These are phyloP conservation scores for Pteronura brasiliensis DNA, from an alignment of 2,113 vertebrate genomes.

Conservation along the genomic window DNA sequence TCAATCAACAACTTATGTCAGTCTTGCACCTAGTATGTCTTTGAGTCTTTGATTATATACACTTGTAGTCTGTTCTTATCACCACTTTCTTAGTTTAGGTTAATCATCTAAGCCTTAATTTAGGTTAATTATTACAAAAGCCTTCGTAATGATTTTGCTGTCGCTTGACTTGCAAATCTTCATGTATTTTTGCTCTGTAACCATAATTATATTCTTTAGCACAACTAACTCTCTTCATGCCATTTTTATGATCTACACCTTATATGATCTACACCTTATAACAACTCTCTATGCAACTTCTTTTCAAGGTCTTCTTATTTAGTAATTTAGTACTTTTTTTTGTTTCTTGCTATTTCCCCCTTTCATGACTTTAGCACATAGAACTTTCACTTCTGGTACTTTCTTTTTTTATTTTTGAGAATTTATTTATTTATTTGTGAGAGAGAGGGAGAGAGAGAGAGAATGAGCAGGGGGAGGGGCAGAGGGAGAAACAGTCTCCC, in stretches of 20 bases:
- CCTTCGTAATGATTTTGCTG: background rate
- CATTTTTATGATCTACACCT: background rate
- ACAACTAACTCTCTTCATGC: background rate
- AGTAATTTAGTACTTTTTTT: background rate
- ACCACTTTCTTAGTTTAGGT: background rate
- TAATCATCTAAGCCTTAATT: background rate
- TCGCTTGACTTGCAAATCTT: background rate
- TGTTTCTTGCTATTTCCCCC: background rate
- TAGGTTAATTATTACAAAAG: background rate
- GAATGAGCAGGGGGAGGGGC: accelerated
- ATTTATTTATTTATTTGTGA: too few species aligned
- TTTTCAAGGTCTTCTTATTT: background rate
- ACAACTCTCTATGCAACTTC: background rate
- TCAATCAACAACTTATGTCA: background rate
- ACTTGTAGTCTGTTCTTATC: background rate
- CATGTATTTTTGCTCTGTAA: background rate
- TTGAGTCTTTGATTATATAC: background rate
- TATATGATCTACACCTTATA: background rate
- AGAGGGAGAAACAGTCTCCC: too few species aligned
- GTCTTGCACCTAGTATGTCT: background rate
- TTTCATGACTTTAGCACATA: background rate
- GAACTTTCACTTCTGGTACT: background rate
- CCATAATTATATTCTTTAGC: background rate
- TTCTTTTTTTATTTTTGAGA: background rate
- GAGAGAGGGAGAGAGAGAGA: too few species aligned